These are phyloP conservation scores for Anagyrus pseudococci DNA, from an alignment of 2,888 invertebrate species.

Conservation along the genomic window DNA sequence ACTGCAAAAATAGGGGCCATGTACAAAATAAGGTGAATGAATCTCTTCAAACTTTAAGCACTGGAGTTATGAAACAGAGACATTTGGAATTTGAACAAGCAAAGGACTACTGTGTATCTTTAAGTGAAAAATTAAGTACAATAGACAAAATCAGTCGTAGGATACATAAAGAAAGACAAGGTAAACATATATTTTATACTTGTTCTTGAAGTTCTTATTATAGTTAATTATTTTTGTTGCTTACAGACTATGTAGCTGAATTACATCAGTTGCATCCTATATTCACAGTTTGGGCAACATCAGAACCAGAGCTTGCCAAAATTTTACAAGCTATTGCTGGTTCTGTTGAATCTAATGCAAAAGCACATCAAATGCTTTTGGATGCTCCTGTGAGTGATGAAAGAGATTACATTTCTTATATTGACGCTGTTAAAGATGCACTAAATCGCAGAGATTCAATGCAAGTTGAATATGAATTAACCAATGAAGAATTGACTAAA, in stretches of 20 bases:
- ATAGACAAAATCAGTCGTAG: slow-evolving; percentile 72
- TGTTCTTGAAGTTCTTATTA: too few relatives aligned
- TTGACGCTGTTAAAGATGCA: slow-evolving; percentile 73
- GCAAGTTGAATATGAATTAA: slow-evolving; percentile 71
- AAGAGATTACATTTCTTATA: slow-evolving; percentile 71
- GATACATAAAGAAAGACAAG: slow-evolving; percentile 70
- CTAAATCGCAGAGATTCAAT: slow-evolving; percentile 69
- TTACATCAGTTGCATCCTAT: slow-evolving; percentile 69
- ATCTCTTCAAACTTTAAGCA: slow-evolving; percentile 67
- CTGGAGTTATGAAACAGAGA: slow-evolving; percentile 38
- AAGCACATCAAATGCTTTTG: slow-evolving; percentile 64
- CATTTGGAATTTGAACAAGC: slow-evolving; percentile 69
- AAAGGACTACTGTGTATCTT: slow-evolving; percentile 67
- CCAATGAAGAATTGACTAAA: slow-evolving; percentile 70
- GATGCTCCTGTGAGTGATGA: slow-evolving; percentile 62
- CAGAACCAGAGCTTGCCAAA: slow-evolving; percentile 65
- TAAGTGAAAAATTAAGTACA: slow-evolving; percentile 69
- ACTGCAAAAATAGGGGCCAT: slow-evolving; percentile 68
- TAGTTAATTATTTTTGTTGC: neutral
- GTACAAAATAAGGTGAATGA: slow-evolving; percentile 67
- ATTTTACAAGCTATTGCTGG: slow-evolving; percentile 62
- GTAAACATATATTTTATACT: slow-evolving; percentile 47
- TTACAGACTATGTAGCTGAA: slow-evolving; percentile 64
- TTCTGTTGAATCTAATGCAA: slow-evolving; percentile 63
- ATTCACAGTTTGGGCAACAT: slow-evolving; percentile 69